Base-by-base conservation (phyloP, 2,113 vertebrate genomes). In the Coryphaenoides rupestris region DNA sequence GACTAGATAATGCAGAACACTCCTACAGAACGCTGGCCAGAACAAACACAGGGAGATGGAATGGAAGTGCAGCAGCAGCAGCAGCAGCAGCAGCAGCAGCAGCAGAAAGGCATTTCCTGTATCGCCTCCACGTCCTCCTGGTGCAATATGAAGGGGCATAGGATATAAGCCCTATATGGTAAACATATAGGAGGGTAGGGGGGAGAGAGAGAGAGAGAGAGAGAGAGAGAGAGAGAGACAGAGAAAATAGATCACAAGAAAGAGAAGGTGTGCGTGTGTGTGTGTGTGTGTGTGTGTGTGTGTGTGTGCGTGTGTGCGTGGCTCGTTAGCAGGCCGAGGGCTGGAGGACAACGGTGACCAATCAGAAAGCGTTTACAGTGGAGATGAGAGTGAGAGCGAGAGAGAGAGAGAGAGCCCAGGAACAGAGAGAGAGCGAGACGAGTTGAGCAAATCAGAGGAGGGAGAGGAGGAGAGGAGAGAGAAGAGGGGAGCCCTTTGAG, bases 271-370 rank as follows among this genome's bases (percentile, higher is more conserved):
- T 56, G 55, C 16, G 24, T 19, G 24, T 26, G 23, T 58, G 55
- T 58, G 55, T 26, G 19, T 23, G 22, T 50, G 15, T 58, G 23
- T 58, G 56, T 6, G 5, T 16, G 21, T 60, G 70, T 53, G 58
- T 54, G 56, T 49, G 50, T 55, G 14, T 56, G 49, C 40, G 33
- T 21, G 19, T 21, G 1, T 10, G 24, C 19, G 9, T 10, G n/a
- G 58, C 77, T 83, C 77, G 78, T 79, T 84, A 87, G 69, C 65
- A 66, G 56, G 66, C 68, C 73, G 74, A 73, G 80, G 73, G 55
- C 64, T 77, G 59, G 79, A 77, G 74, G 65, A 77, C 72, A 66
- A 74, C 33, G 33, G 80, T 69, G 78, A 81, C 72, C 77, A 65
- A 66, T 28, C 66, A 60, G 59, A 79, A 56, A 64, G 57, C 56